Evolutionary conservation across 1,140 invertebrate genomes (phyloP), one percentile per base, ranked within the genome.

Genomic region (Zaprionus lachaisei): DNA sequence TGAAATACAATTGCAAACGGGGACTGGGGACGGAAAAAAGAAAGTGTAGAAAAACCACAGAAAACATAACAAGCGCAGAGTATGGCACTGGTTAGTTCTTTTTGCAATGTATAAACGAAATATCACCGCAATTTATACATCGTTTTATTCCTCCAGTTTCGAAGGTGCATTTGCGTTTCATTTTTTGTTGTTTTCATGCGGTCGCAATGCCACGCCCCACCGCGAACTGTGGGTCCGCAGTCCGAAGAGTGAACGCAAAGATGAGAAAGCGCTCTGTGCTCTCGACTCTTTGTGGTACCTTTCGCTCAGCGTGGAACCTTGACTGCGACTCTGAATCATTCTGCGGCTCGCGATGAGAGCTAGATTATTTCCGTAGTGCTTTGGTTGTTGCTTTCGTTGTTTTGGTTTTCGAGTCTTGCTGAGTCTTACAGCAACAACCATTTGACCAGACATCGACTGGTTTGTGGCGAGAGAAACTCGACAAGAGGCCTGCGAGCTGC

Each of bases 381-480:
- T 34, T 47, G 60, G n/a, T 54, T 38, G 34, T 62, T 70, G 54
- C 37, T 31, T 31, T 47, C 54, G n/a, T 54, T 37, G 34, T 62
- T 70, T 37, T 64, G 65, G 17, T 49, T 49, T 76, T 76, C 65
- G 62, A 56, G 57, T 67, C 37, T 7, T 31, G 28, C 28, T 2
- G 37, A 56, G 37, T 22, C 28, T 34, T 34, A 22, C 31, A 64
- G 7, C 34, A 54, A 64, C 60, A 58, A 63, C 76, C 6, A 31
- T 80, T 54, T 72, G 72, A 64, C 67, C 68, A 64, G 83, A 75
- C 83, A 83, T 73, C 68, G 84, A 90, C 84, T 81, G 85, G 84
- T 87, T 87, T 72, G 74, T 56, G 68, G 57, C 58, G 49, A 85
- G 84, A 89, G 84, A 87, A 87, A 87, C 79, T 84, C 63, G 54